Conservation (phyloP, 2,113 vertebrate species). For the Heteronetta atricapilla region DNA sequence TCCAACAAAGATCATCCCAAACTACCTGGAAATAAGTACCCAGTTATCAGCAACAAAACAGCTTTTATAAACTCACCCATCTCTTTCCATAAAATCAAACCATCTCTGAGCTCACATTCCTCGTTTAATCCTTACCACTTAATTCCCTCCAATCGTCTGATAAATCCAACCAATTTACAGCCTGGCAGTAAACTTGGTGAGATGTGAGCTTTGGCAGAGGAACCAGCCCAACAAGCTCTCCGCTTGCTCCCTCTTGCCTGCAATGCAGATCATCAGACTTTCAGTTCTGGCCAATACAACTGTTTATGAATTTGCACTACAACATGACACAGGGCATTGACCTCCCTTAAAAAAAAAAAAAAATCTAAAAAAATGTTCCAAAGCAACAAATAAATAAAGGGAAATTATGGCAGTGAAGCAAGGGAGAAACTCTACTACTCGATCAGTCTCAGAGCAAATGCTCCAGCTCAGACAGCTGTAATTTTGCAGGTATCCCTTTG, state of each 20-base stretch:
- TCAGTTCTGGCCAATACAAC: not conserved
- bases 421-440: not conserved
- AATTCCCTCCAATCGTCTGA: not conserved
- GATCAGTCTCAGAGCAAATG: not conserved
- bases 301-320: not conserved
- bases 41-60: not conserved
- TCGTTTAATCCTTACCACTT: not conserved
- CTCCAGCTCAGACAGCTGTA: not conserved
- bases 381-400: not conserved
- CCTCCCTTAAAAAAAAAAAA: not conserved
- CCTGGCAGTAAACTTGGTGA: not conserved
- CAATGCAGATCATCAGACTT: not conserved
- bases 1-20: not conserved
- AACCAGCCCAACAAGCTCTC: not conserved
- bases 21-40: not conserved
- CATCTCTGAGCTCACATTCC: not conserved
- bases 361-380: not conserved
- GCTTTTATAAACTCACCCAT: not conserved
- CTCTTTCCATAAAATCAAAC: not conserved
- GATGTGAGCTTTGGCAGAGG: not conserved
- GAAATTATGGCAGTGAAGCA: not conserved
- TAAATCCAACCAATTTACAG: not conserved
- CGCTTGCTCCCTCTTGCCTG: not conserved
- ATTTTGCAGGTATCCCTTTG: not conserved
- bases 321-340: not conserved